Evolutionary conservation across 2,797 vertebrate genomes (phyloP).

Genomic region (Lepilemur ruficaudatus): DNA sequence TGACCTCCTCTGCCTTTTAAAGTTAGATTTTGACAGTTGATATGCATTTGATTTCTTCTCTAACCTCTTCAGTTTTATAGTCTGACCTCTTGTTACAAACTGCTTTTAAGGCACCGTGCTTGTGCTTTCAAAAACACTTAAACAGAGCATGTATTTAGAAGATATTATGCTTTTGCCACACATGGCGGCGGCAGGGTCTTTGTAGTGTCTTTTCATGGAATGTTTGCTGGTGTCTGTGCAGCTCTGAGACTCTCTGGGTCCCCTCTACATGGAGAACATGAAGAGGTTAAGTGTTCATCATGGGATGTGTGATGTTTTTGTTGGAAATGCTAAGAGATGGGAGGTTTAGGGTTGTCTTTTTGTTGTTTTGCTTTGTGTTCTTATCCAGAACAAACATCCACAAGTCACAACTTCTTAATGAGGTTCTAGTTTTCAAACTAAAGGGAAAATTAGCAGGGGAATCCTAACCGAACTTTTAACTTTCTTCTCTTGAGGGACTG

Average conservation of each 20-base stretch:
- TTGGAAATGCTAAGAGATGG: background rate
- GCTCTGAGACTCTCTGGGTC: background rate
- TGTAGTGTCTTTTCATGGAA: background rate
- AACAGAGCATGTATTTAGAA: constrained; percentile 8
- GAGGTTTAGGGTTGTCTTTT: background rate
- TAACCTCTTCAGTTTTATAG: constrained; percentile 44
- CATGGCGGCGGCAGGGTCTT: constrained; percentile 8
- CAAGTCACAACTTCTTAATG: background rate
- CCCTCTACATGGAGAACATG: background rate
- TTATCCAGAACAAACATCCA: background rate
- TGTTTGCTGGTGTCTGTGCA: background rate
- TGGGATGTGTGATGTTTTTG: background rate
- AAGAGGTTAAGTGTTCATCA: background rate
- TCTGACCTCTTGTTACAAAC: constrained; percentile 46
- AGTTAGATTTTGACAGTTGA: constrained; percentile 49
- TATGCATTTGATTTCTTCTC: constrained; percentile 56
- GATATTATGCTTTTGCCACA: background rate
- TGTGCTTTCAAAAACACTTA: constrained; percentile 51
- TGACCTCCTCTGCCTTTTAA: constrained; percentile 31
- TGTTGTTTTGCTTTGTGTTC: constrained; percentile 1
- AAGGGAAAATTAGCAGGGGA: background rate
- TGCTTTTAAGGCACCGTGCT: constrained; percentile 25
- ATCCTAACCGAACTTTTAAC: background rate
- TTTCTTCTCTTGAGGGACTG: background rate
- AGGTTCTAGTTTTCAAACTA: constrained; percentile 6